A percentile compares a stretch with the other conserved stretches of the same genome.
These are phyloP conservation scores for Pristionchus maxplancki DNA, from an alignment of 2,888 invertebrate species.

Conservation along the genomic window DNA sequence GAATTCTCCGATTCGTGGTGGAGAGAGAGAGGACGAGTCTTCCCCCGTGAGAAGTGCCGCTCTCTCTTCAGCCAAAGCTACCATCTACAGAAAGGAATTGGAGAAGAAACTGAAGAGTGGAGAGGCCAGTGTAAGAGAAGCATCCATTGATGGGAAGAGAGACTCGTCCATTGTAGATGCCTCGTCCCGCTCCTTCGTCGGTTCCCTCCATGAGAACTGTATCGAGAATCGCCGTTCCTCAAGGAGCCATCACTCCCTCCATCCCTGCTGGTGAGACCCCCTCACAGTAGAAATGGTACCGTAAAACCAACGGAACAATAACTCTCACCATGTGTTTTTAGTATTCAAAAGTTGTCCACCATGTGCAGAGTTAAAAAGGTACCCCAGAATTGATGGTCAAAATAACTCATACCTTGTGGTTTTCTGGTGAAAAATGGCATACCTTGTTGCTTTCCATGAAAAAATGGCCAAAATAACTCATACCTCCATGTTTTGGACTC, in stretches of 20 bases:
- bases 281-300: too few relatives aligned
- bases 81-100: conserved; percentile 53
- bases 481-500: too few relatives aligned
- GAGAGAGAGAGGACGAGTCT: not conserved
- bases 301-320: too few relatives aligned
- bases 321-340: too few relatives aligned
- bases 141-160: not conserved
- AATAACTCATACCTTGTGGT: too few relatives aligned
- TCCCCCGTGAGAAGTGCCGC: conserved; percentile 47
- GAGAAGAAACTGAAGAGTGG: conserved; percentile 58
- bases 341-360: too few relatives aligned
- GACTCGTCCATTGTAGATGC: not conserved
- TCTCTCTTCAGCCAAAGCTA: conserved; percentile 38
- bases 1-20: conserved; percentile 13
- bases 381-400: too few relatives aligned
- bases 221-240: conserved; percentile 34
- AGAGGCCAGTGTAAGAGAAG: conserved; percentile 24
- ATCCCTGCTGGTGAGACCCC: conserved; percentile 14
- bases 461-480: too few relatives aligned
- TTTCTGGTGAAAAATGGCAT: too few relatives aligned
- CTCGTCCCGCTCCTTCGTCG: conserved; percentile 47
- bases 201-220: conserved; percentile 31
- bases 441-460: too few relatives aligned
- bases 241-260: conserved; percentile 35
- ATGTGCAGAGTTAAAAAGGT: too few relatives aligned